Evolutionary conservation across 1,140 invertebrate species (phyloP), one percentile per base, ranked within the genome.

Genomic region (Cylas formicarius): DNA sequence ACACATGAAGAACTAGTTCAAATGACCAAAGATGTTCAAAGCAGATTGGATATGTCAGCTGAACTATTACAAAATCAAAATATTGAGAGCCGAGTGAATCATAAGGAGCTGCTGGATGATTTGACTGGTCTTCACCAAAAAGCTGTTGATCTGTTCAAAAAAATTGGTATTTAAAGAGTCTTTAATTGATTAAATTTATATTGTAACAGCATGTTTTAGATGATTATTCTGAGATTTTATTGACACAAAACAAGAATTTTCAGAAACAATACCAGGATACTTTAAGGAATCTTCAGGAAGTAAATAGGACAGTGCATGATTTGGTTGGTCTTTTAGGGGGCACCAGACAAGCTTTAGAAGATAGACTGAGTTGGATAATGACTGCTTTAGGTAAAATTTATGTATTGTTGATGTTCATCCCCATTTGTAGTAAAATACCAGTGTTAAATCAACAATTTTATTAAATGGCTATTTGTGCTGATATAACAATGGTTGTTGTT

Each of bases 231-330:
- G 56, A 69, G 44, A 58, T 68, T 11, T 65, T 81, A n/a, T 49
- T 78, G 8, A 36, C 57, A n/a, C 73, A 77, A 46, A 77, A 76
- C 48, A 55, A 67, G 50, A 55, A 70, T 40, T 71, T 75, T 23
- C 61, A 69, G n/a, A 32, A 55, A 2, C 72, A 77, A 38, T 80
- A 78, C 48, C 55, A 73, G 24, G 58, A 67, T 14, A 75, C 77
- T 22, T 61, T 80, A 23, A 53, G 69, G n/a, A 78, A 76, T 56
- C 59, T 82, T 2, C 52, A 64, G n/a, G 71, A 74, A 56, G 75
- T 82, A 22, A 82, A 81, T 52, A 50, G 57, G 11, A 80, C 76
- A 0, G 71, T 82, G 21, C 61, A 71, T 33, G 71, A 63, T 47
- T 51, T 81, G 14, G 68, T 73, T 56, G 52, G 66, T 38, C 48